A percentile compares a stretch with the other conserved stretches of the same genome.
Conservation (phyloP, 2,113 vertebrate species). For the Nanger granti region DNA sequence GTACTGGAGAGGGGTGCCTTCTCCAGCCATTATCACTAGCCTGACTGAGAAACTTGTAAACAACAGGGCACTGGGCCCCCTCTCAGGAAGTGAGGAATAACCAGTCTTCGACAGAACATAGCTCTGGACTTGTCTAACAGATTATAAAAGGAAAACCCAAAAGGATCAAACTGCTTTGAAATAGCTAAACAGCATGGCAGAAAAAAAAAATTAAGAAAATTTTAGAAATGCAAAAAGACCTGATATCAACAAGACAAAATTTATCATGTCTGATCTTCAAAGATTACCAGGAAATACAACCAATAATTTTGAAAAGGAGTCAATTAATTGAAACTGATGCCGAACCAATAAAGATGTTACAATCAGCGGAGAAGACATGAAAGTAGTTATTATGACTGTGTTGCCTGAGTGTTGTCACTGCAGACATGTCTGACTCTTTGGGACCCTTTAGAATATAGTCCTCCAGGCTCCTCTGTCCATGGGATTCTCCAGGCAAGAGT, state of each 20-base stretch:
- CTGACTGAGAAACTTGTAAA: neutral
- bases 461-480: neutral
- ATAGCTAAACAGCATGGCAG: neutral
- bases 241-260: neutral
- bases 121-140: neutral
- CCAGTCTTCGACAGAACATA: neutral
- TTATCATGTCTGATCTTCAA: neutral
- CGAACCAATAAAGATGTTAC: neutral
- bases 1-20: no score
- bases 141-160: neutral
- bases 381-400: neutral
- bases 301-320: neutral
- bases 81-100: neutral
- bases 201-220: neutral
- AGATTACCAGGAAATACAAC: neutral
- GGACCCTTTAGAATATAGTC: neutral
- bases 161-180: neutral
- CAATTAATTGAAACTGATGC: neutral
- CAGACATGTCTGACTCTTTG: neutral
- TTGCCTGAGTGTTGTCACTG: accelerated
- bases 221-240: neutral
- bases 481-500: neutral
- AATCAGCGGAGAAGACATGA: neutral
- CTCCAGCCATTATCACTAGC: neutral
- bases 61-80: neutral